phyloP scores from a whole-genome alignment of 2,797 vertebrate genomes.

The Sebastes hubbsi region DNA sequence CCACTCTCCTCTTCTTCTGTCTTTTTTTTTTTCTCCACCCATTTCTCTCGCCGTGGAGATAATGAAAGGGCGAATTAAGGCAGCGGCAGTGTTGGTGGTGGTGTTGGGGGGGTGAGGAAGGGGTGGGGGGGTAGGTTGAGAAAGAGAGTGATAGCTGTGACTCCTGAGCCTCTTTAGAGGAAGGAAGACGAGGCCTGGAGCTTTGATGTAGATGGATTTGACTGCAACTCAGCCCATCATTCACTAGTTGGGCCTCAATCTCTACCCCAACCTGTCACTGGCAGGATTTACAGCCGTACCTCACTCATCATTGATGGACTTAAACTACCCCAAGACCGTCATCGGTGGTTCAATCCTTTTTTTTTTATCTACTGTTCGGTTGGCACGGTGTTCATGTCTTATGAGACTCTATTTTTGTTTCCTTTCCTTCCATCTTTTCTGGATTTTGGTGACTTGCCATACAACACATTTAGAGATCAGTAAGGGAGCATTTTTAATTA shows the following conservation, averaged over 20 bases:
- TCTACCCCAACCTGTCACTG: slow-evolving; percentile 49
- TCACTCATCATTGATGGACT: slow-evolving; percentile 62
- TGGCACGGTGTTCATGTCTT: slow-evolving; percentile 8
- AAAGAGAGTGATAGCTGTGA: slow-evolving; percentile 75
- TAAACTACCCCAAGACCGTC: slow-evolving; percentile 50
- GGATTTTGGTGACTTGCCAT: slow-evolving; percentile 1
- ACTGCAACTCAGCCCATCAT: slow-evolving; percentile 54
- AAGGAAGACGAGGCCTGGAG: slow-evolving; percentile 51
- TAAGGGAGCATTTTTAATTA: background rate
- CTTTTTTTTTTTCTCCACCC: slow-evolving; percentile 15
- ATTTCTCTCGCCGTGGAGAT: slow-evolving; percentile 76
- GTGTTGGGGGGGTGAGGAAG: background rate
- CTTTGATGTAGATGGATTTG: slow-evolving; percentile 74
- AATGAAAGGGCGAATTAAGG: slow-evolving; percentile 77
- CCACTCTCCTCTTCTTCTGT: slow-evolving; percentile 58
- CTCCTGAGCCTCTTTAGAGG: slow-evolving; percentile 71
- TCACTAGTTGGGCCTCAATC: slow-evolving; percentile 50
- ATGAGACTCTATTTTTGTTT: background rate
- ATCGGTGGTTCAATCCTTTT: slow-evolving; percentile 24
- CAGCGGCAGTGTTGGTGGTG: background rate
- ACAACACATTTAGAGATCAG: background rate
- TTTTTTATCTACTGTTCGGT: background rate
- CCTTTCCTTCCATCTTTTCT: background rate
- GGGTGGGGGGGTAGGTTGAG: slow-evolving; percentile 1
- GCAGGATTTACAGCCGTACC: slow-evolving; percentile 50